Percentiles rank a stretch among this genome's conserved stretches.
Evolutionary conservation across 1,140 invertebrate genomes (phyloP).

Genomic region (Melipona quadrifasciata): DNA sequence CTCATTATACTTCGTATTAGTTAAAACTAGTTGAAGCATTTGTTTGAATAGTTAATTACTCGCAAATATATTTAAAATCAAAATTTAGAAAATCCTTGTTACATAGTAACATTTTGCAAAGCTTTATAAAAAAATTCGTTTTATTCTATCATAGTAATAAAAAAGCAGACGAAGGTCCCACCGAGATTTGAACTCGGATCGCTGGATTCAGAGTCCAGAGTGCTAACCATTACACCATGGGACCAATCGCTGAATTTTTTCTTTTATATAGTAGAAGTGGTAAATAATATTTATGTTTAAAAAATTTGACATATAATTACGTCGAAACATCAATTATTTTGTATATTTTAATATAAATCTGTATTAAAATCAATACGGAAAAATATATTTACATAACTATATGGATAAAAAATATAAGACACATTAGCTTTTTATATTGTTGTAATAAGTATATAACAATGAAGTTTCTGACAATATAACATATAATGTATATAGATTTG

Average conservation of each 20-base stretch:
- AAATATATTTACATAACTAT: conserved; percentile 30
- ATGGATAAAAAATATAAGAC: conserved; percentile 42
- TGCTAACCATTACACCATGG: conserved; percentile 96
- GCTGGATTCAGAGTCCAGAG: conserved; percentile 96
- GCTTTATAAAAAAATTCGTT: conserved; percentile 14
- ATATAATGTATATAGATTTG: conserved; percentile 55
- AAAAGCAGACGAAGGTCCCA: conserved; percentile 83
- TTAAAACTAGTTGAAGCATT: no score
- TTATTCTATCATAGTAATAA: background rate
- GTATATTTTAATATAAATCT: background rate
- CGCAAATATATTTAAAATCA: no score
- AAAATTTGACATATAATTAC: background rate
- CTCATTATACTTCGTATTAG: no score
- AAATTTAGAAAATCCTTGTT: conserved; percentile 14
- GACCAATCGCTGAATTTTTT: conserved; percentile 78
- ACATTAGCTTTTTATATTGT: conserved; percentile 51
- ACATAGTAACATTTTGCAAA: conserved; percentile 23
- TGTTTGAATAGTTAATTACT: no score
- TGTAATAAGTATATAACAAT: conserved; percentile 66
- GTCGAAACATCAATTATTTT: background rate
- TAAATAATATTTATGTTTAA: background rate
- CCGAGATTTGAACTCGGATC: conserved; percentile 94
- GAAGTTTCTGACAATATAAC: conserved; percentile 62
- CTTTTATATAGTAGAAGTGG: background rate
- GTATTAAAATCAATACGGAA: conserved; percentile 10